These are phyloP conservation scores for Drosophila anomalata DNA, from an alignment of 2,888 invertebrate genomes.

Conservation along the genomic window DNA sequence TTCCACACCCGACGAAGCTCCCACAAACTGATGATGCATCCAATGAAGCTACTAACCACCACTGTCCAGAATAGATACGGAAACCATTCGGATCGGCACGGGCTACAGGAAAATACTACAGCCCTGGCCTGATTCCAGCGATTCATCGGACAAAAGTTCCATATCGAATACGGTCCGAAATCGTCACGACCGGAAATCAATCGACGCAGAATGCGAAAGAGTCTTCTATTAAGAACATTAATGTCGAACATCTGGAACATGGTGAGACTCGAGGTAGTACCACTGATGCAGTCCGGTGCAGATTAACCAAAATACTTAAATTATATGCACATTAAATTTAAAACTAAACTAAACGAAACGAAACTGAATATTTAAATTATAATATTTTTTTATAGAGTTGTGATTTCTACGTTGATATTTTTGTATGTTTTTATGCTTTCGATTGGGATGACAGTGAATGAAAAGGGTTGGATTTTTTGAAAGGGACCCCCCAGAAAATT, in stretches of 20 bases:
- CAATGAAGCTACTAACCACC: conserved; percentile 22
- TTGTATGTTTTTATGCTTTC: no score
- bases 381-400: no score
- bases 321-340: no score
- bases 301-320: no score
- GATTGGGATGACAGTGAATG: no score
- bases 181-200: neutral
- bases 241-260: neutral
- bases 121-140: neutral
- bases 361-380: no score
- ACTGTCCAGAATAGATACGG: conserved; percentile 44
- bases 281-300: no score
- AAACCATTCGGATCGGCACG: conserved; percentile 35
- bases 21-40: conserved; percentile 8
- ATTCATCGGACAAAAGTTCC: conserved; percentile 15
- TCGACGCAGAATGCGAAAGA: conserved; percentile 21
- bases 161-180: conserved; percentile 20
- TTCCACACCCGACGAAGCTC: conserved; percentile 20
- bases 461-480: no score
- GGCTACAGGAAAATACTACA: neutral
- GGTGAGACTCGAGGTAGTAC: no score
- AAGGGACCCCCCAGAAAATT: no score
- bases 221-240: neutral
- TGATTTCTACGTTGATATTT: no score
- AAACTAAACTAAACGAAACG: no score